These are phyloP conservation scores for Platichthys flesus DNA, from an alignment of 2,113 vertebrate species.

Conservation along the genomic window DNA sequence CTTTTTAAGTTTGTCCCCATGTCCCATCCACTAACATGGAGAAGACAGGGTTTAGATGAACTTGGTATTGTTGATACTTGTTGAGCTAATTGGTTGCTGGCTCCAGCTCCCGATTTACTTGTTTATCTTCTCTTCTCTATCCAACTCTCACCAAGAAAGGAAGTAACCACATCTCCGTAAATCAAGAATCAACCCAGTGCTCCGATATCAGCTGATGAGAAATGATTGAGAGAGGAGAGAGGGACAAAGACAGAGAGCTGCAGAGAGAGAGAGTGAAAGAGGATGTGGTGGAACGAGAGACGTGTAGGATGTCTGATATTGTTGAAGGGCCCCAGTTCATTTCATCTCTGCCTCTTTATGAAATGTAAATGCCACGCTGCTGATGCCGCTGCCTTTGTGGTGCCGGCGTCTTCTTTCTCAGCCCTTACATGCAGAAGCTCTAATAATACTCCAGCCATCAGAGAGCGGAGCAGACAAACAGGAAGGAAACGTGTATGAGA, in stretches of 20 bases:
- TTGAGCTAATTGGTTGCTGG: too few species aligned
- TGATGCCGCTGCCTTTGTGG: conserved; percentile 25
- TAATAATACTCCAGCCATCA: conserved; percentile 15
- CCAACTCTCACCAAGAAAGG: too few species aligned
- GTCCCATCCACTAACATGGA: too few species aligned
- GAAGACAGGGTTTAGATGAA: too few species aligned
- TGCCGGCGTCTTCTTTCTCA: conserved; percentile 22
- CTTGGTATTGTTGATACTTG: too few species aligned
- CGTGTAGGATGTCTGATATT: conserved; percentile 32
- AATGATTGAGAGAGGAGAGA: not conserved
- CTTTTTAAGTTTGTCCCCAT: too few species aligned
- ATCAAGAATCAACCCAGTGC: too few species aligned
- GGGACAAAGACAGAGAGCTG: accelerated
- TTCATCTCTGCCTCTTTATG: conserved; percentile 36
- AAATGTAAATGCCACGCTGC: conserved; percentile 49
- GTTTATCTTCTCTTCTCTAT: too few species aligned
- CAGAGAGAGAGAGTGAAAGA: conserved; percentile 26
- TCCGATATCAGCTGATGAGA: too few species aligned
- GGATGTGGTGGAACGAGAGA: conserved; percentile 42
- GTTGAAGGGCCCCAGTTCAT: conserved; percentile 8
- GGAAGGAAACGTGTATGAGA: conserved; percentile 48
- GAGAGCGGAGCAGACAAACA: conserved; percentile 30
- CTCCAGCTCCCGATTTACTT: too few species aligned
- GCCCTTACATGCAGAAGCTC: conserved; percentile 5
- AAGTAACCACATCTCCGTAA: too few species aligned